Evolutionary conservation across 2,113 vertebrate genomes (phyloP).

Genomic region (Campylomormyrus numenius): DNA sequence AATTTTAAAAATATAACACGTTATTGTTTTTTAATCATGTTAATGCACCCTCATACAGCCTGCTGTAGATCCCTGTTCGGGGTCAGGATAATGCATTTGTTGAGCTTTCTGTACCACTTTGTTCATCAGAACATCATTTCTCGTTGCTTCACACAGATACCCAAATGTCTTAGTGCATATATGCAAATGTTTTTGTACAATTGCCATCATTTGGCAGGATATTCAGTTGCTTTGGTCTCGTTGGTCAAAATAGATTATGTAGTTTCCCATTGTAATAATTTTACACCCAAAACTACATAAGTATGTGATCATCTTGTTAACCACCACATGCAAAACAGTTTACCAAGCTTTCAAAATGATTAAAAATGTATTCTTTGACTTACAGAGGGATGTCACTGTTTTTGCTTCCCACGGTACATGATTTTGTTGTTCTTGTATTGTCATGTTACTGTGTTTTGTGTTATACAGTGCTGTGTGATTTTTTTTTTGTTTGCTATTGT

Average conservation of each 20-base stretch:
- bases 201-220: not conserved
- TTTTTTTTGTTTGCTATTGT: not conserved
- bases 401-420: not conserved
- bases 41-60: no score
- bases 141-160: not conserved
- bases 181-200: not conserved
- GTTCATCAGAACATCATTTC: not conserved
- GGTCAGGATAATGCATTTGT: no score
- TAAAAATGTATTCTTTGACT: not conserved
- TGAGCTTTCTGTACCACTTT: no score
- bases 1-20: no score
- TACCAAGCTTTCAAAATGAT: not conserved
- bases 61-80: no score
- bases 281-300: not conserved
- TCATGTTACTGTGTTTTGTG: not conserved
- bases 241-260: not conserved
- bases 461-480: not conserved
- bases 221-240: not conserved
- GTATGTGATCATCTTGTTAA: not conserved
- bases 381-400: not conserved
- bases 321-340: not conserved
- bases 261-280: not conserved
- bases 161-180: not conserved
- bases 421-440: not conserved
- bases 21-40: no score